A percentile compares a stretch with the other conserved stretches of the same genome.
Evolutionary conservation across 2,888 invertebrate genomes (phyloP).

Genomic region (Drosophila robusta): DNA sequence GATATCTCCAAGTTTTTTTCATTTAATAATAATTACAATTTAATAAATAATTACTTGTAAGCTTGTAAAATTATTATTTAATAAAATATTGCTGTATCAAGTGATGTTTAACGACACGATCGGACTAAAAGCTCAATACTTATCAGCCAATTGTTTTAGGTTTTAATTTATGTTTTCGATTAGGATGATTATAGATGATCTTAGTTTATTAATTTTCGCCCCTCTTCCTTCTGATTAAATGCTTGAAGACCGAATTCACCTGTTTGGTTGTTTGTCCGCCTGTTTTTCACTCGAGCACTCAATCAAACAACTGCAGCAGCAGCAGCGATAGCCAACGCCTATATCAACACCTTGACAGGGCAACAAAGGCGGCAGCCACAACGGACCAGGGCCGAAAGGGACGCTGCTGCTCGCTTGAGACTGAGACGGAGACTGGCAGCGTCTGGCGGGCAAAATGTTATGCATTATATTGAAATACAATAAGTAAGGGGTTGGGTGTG

Average conservation of each 20-base stretch:
- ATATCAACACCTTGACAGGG: constrained; percentile 60
- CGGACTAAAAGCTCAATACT: too few species aligned
- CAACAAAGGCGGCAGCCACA: constrained; percentile 45
- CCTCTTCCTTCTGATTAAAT: not conserved
- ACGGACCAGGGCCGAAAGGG: constrained; percentile 1
- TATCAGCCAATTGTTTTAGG: too few species aligned
- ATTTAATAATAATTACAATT: too few species aligned
- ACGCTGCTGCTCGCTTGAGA: too few species aligned
- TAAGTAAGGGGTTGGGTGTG: constrained; percentile 18
- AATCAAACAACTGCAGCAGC: constrained; percentile 43
- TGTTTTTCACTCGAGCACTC: constrained; percentile 57
- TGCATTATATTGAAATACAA: constrained; percentile 61
- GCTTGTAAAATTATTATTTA: too few species aligned
- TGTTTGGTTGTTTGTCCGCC: constrained; percentile 21
- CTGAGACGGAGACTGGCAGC: too few species aligned
- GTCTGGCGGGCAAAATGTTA: constrained; percentile 58
- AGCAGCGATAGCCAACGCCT: constrained; percentile 44
- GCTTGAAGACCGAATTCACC: constrained; percentile 24
- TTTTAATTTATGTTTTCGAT: too few species aligned
- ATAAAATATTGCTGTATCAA: too few species aligned
- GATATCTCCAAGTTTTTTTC: too few species aligned
- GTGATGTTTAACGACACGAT: too few species aligned
- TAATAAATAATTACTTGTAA: too few species aligned
- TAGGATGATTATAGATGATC: too few species aligned
- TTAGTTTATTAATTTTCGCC: constrained; percentile 18